phyloP scores from a whole-genome alignment of 1,140 invertebrate species.

The Drosophila gunungcola region DNA sequence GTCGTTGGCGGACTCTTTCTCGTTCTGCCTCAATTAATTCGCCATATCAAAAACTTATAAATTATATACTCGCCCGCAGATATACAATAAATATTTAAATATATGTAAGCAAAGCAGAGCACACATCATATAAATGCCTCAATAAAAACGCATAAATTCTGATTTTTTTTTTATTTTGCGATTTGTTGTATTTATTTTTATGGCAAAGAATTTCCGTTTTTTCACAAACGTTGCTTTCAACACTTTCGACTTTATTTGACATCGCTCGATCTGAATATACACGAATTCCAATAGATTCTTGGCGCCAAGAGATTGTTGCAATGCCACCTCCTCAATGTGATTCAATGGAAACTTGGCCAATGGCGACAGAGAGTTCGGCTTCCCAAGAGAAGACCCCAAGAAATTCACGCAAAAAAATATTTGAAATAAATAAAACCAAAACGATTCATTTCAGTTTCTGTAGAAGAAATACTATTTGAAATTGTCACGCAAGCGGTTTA shows the following conservation, averaged over 20 bases:
- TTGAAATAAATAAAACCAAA: conserved; percentile 3
- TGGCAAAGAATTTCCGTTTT: conserved; percentile 69
- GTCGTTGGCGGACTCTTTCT: conserved; percentile 14
- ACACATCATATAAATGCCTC: conserved; percentile 37
- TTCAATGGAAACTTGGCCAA: conserved; percentile 10
- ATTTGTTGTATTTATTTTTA: conserved; percentile 49
- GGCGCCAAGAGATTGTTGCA: conserved; percentile 74
- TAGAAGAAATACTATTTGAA: conserved; percentile 59
- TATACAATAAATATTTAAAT: conserved; percentile 56
- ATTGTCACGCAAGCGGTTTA: conserved; percentile 42
- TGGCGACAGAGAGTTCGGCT: conserved; percentile 6
- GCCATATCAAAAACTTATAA: conserved; percentile 73
- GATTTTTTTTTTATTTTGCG: conserved; percentile 26
- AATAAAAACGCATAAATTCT: conserved; percentile 59
- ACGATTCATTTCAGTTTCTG: conserved; percentile 65
- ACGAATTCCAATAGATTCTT: conserved; percentile 68
- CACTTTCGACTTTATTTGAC: conserved; percentile 61
- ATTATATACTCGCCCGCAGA: conserved; percentile 53
- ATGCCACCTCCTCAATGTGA: conserved; percentile 31
- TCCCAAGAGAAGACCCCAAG: conserved; percentile 16
- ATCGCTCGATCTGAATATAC: conserved; percentile 44
- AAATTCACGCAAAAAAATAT: conserved; percentile 7
- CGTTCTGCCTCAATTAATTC: conserved; percentile 62
- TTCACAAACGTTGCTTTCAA: conserved; percentile 57
- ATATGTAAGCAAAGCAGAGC: conserved; percentile 32